A percentile compares a stretch with the other conserved stretches of the same genome.
Conservation (phyloP, 2,888 invertebrate genomes). For the Ernsta delagoae region DNA sequence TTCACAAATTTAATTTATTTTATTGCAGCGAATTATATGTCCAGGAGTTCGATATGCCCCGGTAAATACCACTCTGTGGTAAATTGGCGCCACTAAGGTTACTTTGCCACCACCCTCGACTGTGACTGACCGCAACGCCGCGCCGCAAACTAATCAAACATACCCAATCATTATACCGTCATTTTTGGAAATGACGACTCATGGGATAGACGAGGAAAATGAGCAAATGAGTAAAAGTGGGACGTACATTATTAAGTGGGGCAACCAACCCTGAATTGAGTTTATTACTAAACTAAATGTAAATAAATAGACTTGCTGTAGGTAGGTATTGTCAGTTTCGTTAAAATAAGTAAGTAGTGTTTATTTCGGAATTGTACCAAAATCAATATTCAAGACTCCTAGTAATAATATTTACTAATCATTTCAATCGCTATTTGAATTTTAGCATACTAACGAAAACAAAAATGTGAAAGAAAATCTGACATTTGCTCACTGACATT, state of each 20-base stretch:
- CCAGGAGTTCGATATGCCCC: constrained; percentile 61
- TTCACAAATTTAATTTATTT: constrained; percentile 35
- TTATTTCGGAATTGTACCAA: no score
- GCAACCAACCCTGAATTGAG: constrained; percentile 7
- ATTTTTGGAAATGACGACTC: constrained; percentile 63
- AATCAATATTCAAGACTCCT: no score
- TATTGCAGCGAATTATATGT: constrained; percentile 40
- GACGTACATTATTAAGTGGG: constrained; percentile 14
- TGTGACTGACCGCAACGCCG: constrained; percentile 55
- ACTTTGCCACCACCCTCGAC: constrained; percentile 49
- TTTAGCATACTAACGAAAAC: no score
- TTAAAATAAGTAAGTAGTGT: no score
- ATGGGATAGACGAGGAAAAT: constrained; percentile 32
- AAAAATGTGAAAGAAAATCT: no score
- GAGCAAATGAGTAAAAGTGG: constrained; percentile 60
- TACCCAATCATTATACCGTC: constrained; percentile 76
- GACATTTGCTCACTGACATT: no score
- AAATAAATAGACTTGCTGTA: background rate
- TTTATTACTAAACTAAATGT: background rate
- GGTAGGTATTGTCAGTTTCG: no score
- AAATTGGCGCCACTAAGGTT: constrained; percentile 68
- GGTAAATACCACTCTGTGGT: constrained; percentile 22
- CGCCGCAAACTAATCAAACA: constrained; percentile 77
- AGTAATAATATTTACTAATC: no score
- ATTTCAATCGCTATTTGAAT: no score